Evolutionary conservation across 2,888 invertebrate genomes (phyloP).

Genomic region (Mesoligia furuncula): DNA sequence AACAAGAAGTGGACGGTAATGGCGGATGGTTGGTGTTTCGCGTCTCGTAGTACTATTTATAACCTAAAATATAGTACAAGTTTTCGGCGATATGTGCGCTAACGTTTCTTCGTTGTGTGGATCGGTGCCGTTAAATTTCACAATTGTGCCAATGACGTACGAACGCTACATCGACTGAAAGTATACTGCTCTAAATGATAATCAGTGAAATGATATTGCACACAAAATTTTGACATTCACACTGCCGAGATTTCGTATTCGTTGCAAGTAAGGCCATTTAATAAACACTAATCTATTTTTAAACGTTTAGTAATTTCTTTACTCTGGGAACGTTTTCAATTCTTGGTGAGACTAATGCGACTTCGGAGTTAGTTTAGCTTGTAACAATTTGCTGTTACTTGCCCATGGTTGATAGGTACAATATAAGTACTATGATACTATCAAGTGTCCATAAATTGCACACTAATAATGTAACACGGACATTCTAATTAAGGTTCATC

Average conservation of each 20-base stretch:
- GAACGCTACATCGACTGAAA: conserved; percentile 86
- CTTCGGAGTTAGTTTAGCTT: conserved; percentile 86
- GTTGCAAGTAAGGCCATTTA: conserved; percentile 91
- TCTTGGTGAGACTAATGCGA: conserved; percentile 89
- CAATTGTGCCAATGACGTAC: conserved; percentile 88
- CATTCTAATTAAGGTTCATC: conserved; percentile 90
- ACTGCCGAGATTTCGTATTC: conserved; percentile 90
- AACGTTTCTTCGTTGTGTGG: conserved; percentile 89
- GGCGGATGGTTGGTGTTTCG: conserved; percentile 90
- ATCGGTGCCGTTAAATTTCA: conserved; percentile 88
- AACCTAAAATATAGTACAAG: conserved; percentile 91
- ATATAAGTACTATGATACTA: conserved; percentile 72
- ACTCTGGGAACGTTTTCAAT: conserved; percentile 88
- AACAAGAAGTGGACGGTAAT: conserved; percentile 89
- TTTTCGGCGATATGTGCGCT: conserved; percentile 91
- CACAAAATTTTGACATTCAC: conserved; percentile 90
- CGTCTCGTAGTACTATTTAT: conserved; percentile 91
- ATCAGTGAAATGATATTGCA: conserved; percentile 90
- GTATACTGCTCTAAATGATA: conserved; percentile 84
- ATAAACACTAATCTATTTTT: conserved; percentile 91
- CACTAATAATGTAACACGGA: conserved; percentile 90
- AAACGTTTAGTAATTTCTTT: conserved; percentile 90
- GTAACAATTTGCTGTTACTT: conserved; percentile 85
- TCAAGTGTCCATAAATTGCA: conserved; percentile 85
- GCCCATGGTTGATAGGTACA: conserved; percentile 76